Percentiles rank a stretch among this genome's conserved stretches.
Evolutionary conservation across 1,140 invertebrate species (phyloP).

Genomic region (Bombus sylvicola): DNA sequence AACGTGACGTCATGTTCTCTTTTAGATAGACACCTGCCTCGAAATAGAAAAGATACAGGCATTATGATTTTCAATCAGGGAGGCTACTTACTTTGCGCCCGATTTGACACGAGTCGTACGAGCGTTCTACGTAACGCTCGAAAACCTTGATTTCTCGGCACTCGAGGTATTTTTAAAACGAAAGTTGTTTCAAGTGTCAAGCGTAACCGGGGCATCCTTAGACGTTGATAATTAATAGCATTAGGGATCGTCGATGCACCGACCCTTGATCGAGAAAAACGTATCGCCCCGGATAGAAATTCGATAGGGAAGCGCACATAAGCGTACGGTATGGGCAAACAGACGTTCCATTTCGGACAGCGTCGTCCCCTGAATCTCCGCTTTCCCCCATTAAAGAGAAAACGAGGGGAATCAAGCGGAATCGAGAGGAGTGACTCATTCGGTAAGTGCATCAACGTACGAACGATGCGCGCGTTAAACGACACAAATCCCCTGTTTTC

Average conservation of each 20-base stretch:
- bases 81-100: background rate
- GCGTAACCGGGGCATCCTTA: too few relatives aligned
- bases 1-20: conserved; percentile 13
- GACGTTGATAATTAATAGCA: too few relatives aligned
- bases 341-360: background rate
- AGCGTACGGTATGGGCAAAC: background rate
- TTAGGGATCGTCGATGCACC: background rate
- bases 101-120: background rate
- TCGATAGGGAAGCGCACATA: background rate
- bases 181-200: too few relatives aligned
- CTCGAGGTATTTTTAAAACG: too few relatives aligned
- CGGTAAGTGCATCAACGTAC: background rate
- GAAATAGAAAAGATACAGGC: background rate
- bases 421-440: conserved; percentile 23
- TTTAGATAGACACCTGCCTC: background rate
- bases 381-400: background rate
- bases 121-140: too few relatives aligned
- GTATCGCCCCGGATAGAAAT: background rate
- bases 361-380: background rate
- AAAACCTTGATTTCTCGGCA: too few relatives aligned
- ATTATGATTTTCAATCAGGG: background rate
- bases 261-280: background rate
- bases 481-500: too few relatives aligned
- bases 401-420: background rate
- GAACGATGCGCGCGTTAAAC: too few relatives aligned